These are phyloP conservation scores for Drosophila kambysellisi DNA, from an alignment of 2,888 invertebrate genomes.

Conservation along the genomic window DNA sequence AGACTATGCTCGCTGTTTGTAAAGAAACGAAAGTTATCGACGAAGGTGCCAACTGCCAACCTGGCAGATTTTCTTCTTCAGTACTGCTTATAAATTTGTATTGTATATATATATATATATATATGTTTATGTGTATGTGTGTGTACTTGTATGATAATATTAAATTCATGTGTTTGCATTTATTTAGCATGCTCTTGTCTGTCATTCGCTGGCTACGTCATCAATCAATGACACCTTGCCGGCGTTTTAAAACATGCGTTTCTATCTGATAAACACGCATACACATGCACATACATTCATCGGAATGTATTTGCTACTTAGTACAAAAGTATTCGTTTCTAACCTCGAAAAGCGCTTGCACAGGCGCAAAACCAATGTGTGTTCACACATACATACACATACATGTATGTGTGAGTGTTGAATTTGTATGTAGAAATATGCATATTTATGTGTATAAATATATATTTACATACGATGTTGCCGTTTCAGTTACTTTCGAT, in stretches of 20 bases:
- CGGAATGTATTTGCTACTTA: slow-evolving; percentile 21
- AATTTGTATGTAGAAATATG: slow-evolving; percentile 7
- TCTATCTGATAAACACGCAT: slow-evolving; percentile 49
- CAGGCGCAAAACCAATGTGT: slow-evolving; percentile 35
- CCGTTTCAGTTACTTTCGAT: slow-evolving; percentile 22
- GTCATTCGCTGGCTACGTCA: slow-evolving; percentile 41
- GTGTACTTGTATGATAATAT: not conserved
- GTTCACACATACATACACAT: not conserved
- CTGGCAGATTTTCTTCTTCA: slow-evolving; percentile 83
- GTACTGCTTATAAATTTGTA: slow-evolving; percentile 16
- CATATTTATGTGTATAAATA: not conserved
- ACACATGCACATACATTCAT: slow-evolving; percentile 2
- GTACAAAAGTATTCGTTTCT: slow-evolving; percentile 61
- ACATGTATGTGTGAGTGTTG: not conserved
- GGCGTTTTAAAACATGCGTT: slow-evolving; percentile 62
- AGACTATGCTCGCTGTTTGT: slow-evolving; percentile 26
- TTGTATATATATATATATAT: slow-evolving; percentile 9
- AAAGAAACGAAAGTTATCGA: slow-evolving; percentile 83
- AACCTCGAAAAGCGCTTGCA: slow-evolving; percentile 64
- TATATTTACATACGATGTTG: slow-evolving; percentile 7
- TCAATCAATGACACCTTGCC: slow-evolving; percentile 35
- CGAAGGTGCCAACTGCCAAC: slow-evolving; percentile 85
- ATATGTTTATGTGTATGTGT: not conserved
- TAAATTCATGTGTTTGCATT: slow-evolving; percentile 8
- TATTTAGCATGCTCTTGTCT: slow-evolving; percentile 8